Conservation (phyloP, 1,140 invertebrate genomes). For the Orius insidiosus region DNA sequence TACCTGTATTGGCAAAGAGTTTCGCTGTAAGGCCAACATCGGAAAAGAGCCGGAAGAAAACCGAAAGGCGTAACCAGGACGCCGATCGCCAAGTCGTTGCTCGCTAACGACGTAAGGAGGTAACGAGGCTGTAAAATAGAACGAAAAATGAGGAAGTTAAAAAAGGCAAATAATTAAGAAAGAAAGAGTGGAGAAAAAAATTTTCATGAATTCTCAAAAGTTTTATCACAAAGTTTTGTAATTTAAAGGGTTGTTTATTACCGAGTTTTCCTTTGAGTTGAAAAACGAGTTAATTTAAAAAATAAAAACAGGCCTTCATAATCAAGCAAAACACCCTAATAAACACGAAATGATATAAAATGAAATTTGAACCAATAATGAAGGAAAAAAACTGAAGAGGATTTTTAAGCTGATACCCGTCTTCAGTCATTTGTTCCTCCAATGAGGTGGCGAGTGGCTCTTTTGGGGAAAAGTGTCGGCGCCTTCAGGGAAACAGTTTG, state of each 20-base stretch:
- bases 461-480: too few relatives aligned
- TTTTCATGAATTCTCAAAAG: background rate
- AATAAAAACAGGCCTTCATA: too few relatives aligned
- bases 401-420: too few relatives aligned
- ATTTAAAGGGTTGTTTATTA: background rate
- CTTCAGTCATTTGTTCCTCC: too few relatives aligned
- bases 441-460: too few relatives aligned
- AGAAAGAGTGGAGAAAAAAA: too few relatives aligned
- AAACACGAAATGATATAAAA: too few relatives aligned
- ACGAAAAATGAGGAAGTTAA: too few relatives aligned
- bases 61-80: slow-evolving; percentile 65
- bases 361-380: too few relatives aligned
- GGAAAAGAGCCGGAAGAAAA: slow-evolving; percentile 57
- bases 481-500: too few relatives aligned
- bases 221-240: background rate
- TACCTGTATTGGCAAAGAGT: slow-evolving; percentile 79
- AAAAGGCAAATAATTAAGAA: background rate
- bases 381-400: too few relatives aligned
- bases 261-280: background rate
- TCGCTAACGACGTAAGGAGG: slow-evolving; percentile 60
- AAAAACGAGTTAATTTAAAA: background rate
- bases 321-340: too few relatives aligned
- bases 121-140: slow-evolving; percentile 52
- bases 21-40: slow-evolving; percentile 77
- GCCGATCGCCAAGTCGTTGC: slow-evolving; percentile 69